Percentiles rank a stretch among this genome's conserved stretches.
These are phyloP conservation scores for Ptilonorhynchus violaceus DNA, from an alignment of 2,113 vertebrate species.

Conservation along the genomic window DNA sequence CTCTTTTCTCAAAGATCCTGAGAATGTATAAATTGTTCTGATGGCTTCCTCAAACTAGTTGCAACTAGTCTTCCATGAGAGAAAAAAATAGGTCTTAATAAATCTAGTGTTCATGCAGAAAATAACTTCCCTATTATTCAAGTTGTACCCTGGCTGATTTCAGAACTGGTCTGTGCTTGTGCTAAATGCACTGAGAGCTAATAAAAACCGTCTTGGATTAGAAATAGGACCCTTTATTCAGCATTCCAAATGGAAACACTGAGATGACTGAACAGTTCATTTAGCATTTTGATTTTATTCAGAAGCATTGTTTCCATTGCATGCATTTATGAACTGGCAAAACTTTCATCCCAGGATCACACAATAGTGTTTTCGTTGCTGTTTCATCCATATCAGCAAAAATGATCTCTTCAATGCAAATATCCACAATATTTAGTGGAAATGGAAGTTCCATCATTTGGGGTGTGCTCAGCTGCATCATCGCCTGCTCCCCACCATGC, in stretches of 20 bases:
- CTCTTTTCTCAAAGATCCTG: neutral
- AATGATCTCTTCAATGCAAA: conserved; percentile 36
- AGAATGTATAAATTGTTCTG: neutral
- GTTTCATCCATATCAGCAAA: conserved; percentile 37
- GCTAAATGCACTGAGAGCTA: conserved; percentile 20
- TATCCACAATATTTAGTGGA: neutral
- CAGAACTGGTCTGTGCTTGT: conserved; percentile 44
- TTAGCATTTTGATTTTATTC: conserved; percentile 36
- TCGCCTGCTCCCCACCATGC: conserved; percentile 35
- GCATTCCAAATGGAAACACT: conserved; percentile 56
- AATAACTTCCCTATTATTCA: conserved; percentile 28
- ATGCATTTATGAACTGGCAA: conserved; percentile 64
- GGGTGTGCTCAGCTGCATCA: neutral
- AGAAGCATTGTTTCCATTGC: conserved; percentile 42
- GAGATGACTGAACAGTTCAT: conserved; percentile 22
- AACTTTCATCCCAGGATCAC: conserved; percentile 2
- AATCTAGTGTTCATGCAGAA: conserved; percentile 35
- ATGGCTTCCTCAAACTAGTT: neutral
- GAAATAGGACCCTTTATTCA: conserved; percentile 32
- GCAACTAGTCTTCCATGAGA: neutral
- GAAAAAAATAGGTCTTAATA: neutral
- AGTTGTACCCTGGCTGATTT: conserved; percentile 1
- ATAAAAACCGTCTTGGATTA: conserved; percentile 56
- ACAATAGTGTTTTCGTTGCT: conserved; percentile 40
- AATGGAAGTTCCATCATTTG: conserved; percentile 1